Percentiles rank a stretch among this genome's conserved stretches.
These are phyloP conservation scores for Pseudomyrmex gracilis DNA, from an alignment of 1,140 invertebrate genomes.

Conservation along the genomic window DNA sequence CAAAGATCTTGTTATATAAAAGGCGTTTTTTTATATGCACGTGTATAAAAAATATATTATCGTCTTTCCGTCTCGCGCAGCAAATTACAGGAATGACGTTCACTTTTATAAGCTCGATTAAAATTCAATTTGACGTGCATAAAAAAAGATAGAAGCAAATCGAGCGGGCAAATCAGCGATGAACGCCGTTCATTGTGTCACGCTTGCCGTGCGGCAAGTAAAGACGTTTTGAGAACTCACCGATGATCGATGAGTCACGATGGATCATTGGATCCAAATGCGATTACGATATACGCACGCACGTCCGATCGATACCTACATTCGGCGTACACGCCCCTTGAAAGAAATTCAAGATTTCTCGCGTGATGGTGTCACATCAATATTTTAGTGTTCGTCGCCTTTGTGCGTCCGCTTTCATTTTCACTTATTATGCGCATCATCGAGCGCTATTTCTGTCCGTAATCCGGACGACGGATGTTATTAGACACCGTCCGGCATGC, in stretches of 20 bases:
- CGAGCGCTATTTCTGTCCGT: slow-evolving; percentile 14
- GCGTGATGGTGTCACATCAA: background rate
- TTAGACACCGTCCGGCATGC: background rate
- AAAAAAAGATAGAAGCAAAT: background rate
- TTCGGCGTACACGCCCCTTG: background rate
- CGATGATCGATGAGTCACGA: slow-evolving; percentile 45
- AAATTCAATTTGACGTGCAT: background rate
- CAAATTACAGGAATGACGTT: slow-evolving; percentile 16
- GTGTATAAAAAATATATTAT: background rate
- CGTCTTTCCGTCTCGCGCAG: background rate
- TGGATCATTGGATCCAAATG: slow-evolving; percentile 9
- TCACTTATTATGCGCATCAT: slow-evolving; percentile 33
- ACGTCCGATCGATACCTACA: background rate
- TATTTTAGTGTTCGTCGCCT: background rate
- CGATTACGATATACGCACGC: slow-evolving; percentile 13
- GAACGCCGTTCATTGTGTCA: slow-evolving; percentile 30
- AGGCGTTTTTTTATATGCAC: background rate
- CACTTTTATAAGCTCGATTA: background rate
- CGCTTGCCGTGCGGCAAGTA: background rate
- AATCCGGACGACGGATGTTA: background rate
- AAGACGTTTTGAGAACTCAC: slow-evolving; percentile 12
- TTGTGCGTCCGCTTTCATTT: slow-evolving; percentile 5
- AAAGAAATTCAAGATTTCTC: slow-evolving; percentile 38
- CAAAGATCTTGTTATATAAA: background rate
- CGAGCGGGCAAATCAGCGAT: slow-evolving; percentile 15